These are phyloP conservation scores for Lymantria dispar DNA, from an alignment of 2,888 invertebrate genomes.

Conservation along the genomic window DNA sequence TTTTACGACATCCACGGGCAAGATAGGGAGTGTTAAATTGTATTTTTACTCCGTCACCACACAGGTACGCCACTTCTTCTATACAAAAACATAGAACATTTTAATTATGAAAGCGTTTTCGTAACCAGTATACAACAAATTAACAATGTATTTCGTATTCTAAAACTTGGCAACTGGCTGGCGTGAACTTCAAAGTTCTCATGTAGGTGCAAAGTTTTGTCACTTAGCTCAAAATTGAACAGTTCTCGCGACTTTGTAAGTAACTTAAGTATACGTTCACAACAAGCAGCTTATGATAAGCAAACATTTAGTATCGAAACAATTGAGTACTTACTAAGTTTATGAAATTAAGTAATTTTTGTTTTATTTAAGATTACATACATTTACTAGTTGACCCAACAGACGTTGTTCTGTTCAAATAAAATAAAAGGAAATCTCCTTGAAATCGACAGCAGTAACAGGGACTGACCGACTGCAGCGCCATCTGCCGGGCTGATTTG, in stretches of 20 bases:
- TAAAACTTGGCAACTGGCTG: background rate
- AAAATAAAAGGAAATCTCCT: too few species aligned
- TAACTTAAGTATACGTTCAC: background rate
- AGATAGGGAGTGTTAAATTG: too few species aligned
- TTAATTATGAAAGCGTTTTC: background rate
- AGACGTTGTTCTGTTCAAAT: too few species aligned
- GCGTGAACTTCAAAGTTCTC: slow-evolving; percentile 14
- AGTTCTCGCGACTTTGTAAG: slow-evolving; percentile 2
- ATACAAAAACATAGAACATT: background rate
- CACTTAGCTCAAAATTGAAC: slow-evolving; percentile 19
- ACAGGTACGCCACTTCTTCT: too few species aligned
- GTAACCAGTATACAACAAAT: background rate
- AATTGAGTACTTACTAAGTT: background rate
- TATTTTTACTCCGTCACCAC: too few species aligned
- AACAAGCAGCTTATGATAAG: background rate
- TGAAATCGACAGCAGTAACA: too few species aligned
- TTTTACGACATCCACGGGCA: too few species aligned
- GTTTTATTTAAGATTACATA: too few species aligned
- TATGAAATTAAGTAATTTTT: background rate
- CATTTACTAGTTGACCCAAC: too few species aligned
- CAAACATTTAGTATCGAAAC: background rate
- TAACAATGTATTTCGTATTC: background rate
- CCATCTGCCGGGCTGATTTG: too few species aligned
- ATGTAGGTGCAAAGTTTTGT: slow-evolving; percentile 19
- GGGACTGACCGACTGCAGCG: too few species aligned